Evolutionary conservation across 1,140 invertebrate genomes (phyloP), one percentile per base, ranked within the genome.

Genomic region (Drosophila nebulosa): DNA sequence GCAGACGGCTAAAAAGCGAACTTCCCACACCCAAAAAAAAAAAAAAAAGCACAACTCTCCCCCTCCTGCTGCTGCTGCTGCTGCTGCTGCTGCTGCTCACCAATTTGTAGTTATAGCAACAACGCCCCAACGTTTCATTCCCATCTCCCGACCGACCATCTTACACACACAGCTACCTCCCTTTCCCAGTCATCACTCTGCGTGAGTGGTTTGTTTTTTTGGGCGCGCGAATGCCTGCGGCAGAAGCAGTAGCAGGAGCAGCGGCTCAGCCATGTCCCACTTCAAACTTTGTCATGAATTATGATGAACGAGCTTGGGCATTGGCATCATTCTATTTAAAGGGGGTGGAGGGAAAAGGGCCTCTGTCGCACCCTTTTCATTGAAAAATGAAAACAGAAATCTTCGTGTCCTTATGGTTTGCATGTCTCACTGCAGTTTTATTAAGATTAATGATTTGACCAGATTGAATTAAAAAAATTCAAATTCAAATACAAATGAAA

Each of bases 261-360:
- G 30, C 51, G 78, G 78, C 66, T 51, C 75, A 84, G 79, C 67
- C 79, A 76, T 55, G 52, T 79, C 80, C 69, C 83, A 88, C 83
- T 88, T 88, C 83, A 88, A 88, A 88, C 64, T 88, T 88, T 88
- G 83, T 88, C 83, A 88, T 88, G 83, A 88, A 88, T 88, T 88
- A 88, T 88, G 83, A 88, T 88, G 83, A 88, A 88, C 69, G 83
- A 88, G 83, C 75, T 46, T 39, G 77, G 36, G 53, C 36, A 32
- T 32, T 51, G 46, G 26, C 53, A 30, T 64, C 24, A 42, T 24
- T 35, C 57, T 24, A 7, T 32, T 21, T 71, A 65, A n/a, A 6
- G 14, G 16, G 6, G 5, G 14, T 2, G 14, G 16, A 21, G 6
- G 16, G 0, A 3, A 46, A 46, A 46, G 16, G 16, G 64, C 32